Evolutionary conservation across 1,140 invertebrate genomes (phyloP).

Genomic region (Drosophila varians): DNA sequence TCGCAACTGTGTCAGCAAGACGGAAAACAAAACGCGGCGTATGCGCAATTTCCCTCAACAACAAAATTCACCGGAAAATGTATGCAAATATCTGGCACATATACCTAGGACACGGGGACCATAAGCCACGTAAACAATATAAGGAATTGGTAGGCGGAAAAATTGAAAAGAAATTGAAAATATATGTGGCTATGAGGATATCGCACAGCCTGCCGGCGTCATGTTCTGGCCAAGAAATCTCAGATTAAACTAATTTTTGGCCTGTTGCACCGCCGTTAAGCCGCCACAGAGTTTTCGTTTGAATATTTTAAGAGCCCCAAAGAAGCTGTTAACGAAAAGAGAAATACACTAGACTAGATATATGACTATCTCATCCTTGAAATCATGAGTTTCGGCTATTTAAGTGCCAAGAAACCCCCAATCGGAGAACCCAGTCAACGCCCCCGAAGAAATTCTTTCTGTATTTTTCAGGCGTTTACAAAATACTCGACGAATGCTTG

Average conservation of each 20-base stretch:
- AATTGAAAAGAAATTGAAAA: conserved; percentile 70
- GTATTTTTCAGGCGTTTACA: neutral
- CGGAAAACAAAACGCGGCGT: conserved; percentile 77
- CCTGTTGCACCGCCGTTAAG: conserved; percentile 60
- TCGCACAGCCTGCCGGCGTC: conserved; percentile 58
- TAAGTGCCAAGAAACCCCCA: too few relatives aligned
- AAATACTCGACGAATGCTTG: conserved; percentile 12
- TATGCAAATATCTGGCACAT: conserved; percentile 73
- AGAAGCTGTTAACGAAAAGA: conserved; percentile 11
- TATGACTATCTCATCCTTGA: neutral
- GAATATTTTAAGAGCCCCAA: conserved; percentile 71
- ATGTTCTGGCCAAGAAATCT: conserved; percentile 57
- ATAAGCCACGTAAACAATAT: conserved; percentile 78
- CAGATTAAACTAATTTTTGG: conserved; percentile 73
- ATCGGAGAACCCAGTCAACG: neutral
- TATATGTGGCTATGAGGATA: conserved; percentile 55
- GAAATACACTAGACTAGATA: neutral
- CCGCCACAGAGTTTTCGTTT: conserved; percentile 53
- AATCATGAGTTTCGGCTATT: neutral
- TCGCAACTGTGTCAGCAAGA: conserved; percentile 67
- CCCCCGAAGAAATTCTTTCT: neutral
- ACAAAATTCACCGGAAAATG: conserved; percentile 57
- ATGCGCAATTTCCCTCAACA: conserved; percentile 66
- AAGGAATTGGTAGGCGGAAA: conserved; percentile 58
- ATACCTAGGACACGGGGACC: conserved; percentile 19